Evolutionary conservation across 35 echinoderm and acorn worm species (phyloP).

Genomic region (Apostichopus californicus): DNA sequence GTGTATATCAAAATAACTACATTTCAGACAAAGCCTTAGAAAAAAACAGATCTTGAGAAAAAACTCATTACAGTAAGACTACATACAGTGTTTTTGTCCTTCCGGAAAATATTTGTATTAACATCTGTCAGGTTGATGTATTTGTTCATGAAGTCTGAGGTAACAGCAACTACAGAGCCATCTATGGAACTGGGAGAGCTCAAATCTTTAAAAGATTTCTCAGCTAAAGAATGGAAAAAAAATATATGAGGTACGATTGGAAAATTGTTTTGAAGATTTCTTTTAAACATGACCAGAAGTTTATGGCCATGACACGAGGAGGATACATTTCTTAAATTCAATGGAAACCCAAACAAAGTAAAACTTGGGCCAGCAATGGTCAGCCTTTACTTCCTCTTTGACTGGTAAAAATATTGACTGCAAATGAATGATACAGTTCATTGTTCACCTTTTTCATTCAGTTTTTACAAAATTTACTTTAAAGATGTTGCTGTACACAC

Average conservation of each 20-base stretch:
- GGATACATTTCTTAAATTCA: no score
- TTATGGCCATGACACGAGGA: no score
- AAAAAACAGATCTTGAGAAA: not conserved
- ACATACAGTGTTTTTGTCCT: slow-evolving; percentile 41
- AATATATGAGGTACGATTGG: not conserved
- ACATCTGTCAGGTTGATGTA: slow-evolving; percentile 57
- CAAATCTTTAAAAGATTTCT: slow-evolving; percentile 19
- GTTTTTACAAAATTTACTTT: not conserved
- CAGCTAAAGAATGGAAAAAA: slow-evolving; percentile 16
- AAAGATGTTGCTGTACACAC: not conserved
- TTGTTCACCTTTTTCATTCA: not conserved
- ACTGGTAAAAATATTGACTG: not conserved
- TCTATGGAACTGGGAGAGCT: slow-evolving; percentile 1
- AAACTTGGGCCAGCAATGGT: not conserved
- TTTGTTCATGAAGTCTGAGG: slow-evolving; percentile 43
- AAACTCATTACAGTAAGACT: not conserved
- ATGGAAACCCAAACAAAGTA: no score
- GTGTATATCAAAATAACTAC: no score
- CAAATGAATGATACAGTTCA: not conserved
- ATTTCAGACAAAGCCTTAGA: no score
- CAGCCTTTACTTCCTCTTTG: not conserved
- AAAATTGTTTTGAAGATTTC: no score
- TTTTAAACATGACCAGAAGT: no score
- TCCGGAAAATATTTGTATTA: slow-evolving; percentile 43
- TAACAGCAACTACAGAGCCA: slow-evolving; percentile 21